Evolutionary conservation across 2,797 vertebrate species (phyloP).

Genomic region (Denticeps clupeoides): DNA sequence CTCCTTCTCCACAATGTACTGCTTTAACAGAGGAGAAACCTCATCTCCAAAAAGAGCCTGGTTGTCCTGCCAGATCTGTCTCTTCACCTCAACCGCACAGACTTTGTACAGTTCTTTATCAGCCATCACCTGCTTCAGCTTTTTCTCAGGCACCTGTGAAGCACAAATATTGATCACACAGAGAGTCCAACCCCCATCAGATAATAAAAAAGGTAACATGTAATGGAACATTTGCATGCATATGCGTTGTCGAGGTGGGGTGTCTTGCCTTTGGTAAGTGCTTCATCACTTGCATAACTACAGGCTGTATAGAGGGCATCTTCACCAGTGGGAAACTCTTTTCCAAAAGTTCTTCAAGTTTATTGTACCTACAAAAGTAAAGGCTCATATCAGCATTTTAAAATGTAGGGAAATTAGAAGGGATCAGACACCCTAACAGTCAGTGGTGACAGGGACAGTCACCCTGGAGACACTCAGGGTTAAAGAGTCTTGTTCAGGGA

Average conservation of each 20-base stretch:
- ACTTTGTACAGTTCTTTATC: constrained; percentile 95
- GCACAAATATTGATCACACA: not conserved
- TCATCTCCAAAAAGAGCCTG: constrained; percentile 95
- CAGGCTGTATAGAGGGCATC: constrained; percentile 92
- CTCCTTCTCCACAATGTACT: constrained; percentile 95
- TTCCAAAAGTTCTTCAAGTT: constrained; percentile 88
- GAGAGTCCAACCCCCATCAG: not conserved
- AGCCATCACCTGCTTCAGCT: constrained; percentile 91
- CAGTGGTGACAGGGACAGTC: too few relatives aligned
- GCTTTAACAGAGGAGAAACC: constrained; percentile 86
- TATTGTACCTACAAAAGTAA: constrained; percentile 65
- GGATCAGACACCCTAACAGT: too few relatives aligned
- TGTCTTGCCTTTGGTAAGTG: constrained; percentile 82
- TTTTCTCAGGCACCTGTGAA: constrained; percentile 87
- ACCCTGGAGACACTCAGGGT: too few relatives aligned
- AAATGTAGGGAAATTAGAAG: not conserved
- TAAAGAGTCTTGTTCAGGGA: too few relatives aligned
- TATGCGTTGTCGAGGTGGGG: too few relatives aligned
- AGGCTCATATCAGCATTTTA: not conserved
- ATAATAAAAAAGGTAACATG: not conserved
- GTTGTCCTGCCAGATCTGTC: constrained; percentile 99
- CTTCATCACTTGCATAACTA: constrained; percentile 97
- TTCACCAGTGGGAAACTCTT: constrained; percentile 96
- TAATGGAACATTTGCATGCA: too few relatives aligned
- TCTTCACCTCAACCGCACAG: constrained; percentile 89